Base-by-base conservation (phyloP, 2,888 invertebrate genomes). In the Ernsta delagoae region DNA sequence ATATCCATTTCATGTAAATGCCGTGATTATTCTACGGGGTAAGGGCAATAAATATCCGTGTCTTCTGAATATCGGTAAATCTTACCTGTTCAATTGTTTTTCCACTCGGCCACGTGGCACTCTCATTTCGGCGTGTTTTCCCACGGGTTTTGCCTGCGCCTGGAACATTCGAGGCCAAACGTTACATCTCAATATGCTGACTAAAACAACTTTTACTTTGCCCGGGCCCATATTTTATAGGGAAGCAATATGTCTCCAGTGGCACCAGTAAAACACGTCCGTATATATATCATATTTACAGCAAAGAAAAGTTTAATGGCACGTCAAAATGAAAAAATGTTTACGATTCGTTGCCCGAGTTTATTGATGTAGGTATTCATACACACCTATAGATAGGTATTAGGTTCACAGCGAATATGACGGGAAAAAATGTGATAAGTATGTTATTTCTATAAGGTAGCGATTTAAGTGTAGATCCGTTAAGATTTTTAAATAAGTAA, bases 131-230 rank as follows among this genome's bases (percentile, higher is more conserved):
- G 73, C 75, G 57, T 80, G 76, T 85, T 83, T 82, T 82, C 84
- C 85, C 79, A 69, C 65, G 75, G 80, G 64, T 50, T 50, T 50
- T 50, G 50, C 72, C 72, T 70, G 73, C 65, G 60, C 76, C 87
- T 88, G 88, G 75, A 88, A 88, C 84, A 84, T 85, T 82, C 82
- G 77, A 79, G 79, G 77, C 83, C 87, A 86, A 87, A 86, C 86
- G 89, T 87, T 88, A 89, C 87, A 82, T 84, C 88, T 87, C 90
- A 90, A 89, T 90, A 90, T 87, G 89, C 88, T 85, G 86, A 87
- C 87, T 85, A 78, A 80, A 84, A 84, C 81, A 83, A 88, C 83
- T 86, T 86, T 84, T 82, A 82, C 82, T 83, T 78, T 75, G 72
- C 75, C 79, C 78, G 77, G 75, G 77, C 79, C 76, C 78, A 79